Conservation (phyloP, 2,888 invertebrate species). For the Scaptomyza tumidula region DNA sequence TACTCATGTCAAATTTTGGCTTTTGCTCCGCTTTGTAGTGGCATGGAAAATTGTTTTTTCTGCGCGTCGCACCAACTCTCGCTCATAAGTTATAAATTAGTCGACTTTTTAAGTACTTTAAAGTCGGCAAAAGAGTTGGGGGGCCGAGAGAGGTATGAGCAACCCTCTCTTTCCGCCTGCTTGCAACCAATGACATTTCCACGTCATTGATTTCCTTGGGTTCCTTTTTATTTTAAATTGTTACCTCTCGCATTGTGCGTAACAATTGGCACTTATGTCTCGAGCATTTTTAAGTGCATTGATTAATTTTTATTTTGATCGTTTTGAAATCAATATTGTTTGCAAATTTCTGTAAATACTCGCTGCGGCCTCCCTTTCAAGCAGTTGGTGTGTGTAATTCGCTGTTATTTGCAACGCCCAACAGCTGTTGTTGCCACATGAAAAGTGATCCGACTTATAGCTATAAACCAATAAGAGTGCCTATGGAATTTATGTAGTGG, state of each 20-base stretch:
- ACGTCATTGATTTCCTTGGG: conserved; percentile 65
- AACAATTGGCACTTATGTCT: conserved; percentile 63
- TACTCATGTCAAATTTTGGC: conserved; percentile 82
- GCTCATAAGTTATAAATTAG: conserved; percentile 82
- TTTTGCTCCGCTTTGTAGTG: conserved; percentile 84
- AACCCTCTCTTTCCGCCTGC: conserved; percentile 14
- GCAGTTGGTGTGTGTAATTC: conserved; percentile 77
- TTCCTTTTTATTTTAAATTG: conserved; percentile 52
- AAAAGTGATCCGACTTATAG: conserved; percentile 21
- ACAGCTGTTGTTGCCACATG: conserved; percentile 50
- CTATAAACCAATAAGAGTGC: conserved; percentile 13
- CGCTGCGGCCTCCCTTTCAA: conserved; percentile 19
- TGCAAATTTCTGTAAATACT: conserved; percentile 74
- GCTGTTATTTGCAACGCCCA: conserved; percentile 65
- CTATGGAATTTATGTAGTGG: conserved; percentile 66
- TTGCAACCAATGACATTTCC: conserved; percentile 69
- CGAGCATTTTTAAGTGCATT: conserved; percentile 72
- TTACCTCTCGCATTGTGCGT: conserved; percentile 55
- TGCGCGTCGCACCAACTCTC: conserved; percentile 54
- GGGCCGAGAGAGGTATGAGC: conserved; percentile 7
- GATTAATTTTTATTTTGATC: conserved; percentile 81
- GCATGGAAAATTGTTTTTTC: conserved; percentile 84
- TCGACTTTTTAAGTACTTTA: conserved; percentile 74
- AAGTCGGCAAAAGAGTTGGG: conserved; percentile 51
- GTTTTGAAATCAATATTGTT: conserved; percentile 78